A percentile compares a stretch with the other conserved stretches of the same genome.
phyloP scores from a whole-genome alignment of 2,888 invertebrate genomes.

The Ophioninae sp. region DNA sequence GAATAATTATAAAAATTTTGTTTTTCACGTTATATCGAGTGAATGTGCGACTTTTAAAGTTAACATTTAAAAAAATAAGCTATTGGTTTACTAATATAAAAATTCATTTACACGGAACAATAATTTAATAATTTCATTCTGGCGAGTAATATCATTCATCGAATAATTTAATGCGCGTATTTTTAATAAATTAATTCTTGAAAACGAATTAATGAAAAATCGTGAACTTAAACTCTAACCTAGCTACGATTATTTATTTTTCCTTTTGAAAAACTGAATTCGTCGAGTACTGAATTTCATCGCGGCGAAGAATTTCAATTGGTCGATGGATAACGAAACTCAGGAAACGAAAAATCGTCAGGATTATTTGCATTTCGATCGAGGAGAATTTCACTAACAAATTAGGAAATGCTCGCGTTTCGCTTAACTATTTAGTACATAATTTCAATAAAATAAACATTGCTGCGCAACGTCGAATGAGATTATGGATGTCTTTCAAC shows the following conservation, averaged over 20 bases:
- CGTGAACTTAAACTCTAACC: not conserved
- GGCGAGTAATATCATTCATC: no score
- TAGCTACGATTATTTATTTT: not conserved
- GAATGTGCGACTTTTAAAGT: no score
- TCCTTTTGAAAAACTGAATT: not conserved
- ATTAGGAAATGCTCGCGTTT: not conserved
- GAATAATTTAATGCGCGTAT: no score
- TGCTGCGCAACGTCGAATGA: not conserved
- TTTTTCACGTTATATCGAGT: no score
- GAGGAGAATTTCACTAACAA: not conserved
- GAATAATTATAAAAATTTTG: no score
- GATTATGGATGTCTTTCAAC: not conserved
- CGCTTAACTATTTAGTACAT: not conserved
- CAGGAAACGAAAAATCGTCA: slow-evolving; percentile 12
- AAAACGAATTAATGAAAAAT: not conserved
- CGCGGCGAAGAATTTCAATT: not conserved
- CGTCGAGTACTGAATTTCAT: not conserved
- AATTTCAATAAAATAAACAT: not conserved
- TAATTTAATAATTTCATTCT: no score
- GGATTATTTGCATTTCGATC: not conserved
- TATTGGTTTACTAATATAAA: no score
- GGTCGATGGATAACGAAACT: no score
- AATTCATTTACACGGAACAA: no score
- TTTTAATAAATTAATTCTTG: not conserved
- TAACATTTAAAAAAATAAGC: no score